These are phyloP conservation scores for Lepidotrigona ventralis DNA, from an alignment of 1,140 invertebrate genomes.

Conservation along the genomic window DNA sequence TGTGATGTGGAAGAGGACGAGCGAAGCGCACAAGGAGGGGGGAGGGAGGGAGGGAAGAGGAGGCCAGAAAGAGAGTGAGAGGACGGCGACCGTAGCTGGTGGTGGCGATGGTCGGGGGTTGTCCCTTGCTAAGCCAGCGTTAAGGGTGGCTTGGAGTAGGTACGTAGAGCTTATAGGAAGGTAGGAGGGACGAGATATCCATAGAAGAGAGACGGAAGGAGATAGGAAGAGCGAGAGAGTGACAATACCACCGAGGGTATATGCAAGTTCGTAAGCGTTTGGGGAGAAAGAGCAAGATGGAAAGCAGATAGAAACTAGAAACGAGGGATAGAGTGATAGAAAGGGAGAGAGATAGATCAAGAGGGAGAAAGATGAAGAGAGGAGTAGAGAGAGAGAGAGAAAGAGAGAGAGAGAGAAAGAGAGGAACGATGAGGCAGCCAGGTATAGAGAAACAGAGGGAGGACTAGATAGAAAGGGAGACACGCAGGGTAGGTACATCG, in stretches of 20 bases:
- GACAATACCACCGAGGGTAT: conserved; percentile 44
- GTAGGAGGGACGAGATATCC: conserved; percentile 53
- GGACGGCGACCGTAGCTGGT: conserved; percentile 47
- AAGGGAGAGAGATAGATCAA: conserved; percentile 39
- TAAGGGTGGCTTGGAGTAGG: conserved; percentile 76
- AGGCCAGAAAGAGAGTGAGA: conserved; percentile 31
- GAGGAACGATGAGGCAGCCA: conserved; percentile 29
- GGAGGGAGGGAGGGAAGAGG: not conserved
- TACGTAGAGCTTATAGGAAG: conserved; percentile 67
- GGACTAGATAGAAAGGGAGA: conserved; percentile 38
- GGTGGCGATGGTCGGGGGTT: conserved; percentile 61
- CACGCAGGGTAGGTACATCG: conserved; percentile 48
- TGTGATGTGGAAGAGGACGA: conserved; percentile 43
- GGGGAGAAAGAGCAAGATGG: conserved; percentile 41
- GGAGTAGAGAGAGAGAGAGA: conserved; percentile 33
- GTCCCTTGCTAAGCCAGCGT: conserved; percentile 76
- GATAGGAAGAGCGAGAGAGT: conserved; percentile 57
- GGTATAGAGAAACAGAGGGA: conserved; percentile 52
- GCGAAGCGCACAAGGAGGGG: not conserved
- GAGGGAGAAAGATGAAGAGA: conserved; percentile 46
- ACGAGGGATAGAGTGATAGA: conserved; percentile 31
- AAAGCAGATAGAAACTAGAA: conserved; percentile 40
- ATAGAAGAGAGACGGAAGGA: conserved; percentile 52
- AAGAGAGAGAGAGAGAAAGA: conserved; percentile 12
- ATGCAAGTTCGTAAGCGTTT: conserved; percentile 55